phyloP scores from a whole-genome alignment of 2,888 invertebrate genomes.

The Timandra comae region DNA sequence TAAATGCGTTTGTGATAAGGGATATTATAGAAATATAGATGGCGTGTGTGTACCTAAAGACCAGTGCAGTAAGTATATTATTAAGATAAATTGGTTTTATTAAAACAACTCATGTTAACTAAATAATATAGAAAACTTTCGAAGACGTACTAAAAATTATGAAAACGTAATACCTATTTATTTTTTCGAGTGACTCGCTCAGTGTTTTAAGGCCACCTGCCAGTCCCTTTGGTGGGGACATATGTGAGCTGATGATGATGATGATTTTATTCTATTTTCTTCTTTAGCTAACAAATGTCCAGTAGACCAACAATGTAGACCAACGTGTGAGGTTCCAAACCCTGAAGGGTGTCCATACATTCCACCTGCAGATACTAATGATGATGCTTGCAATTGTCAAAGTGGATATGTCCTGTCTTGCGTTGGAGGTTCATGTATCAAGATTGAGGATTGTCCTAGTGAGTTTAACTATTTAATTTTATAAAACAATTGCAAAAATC shows the following conservation, averaged over 20 bases:
- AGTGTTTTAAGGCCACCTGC: too few species aligned
- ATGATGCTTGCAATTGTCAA: conserved; percentile 24
- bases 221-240: too few species aligned
- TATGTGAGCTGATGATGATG: too few species aligned
- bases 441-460: conserved; percentile 25
- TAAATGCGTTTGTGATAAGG: conserved; percentile 30
- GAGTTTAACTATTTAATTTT: too few species aligned
- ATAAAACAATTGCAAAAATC: too few species aligned
- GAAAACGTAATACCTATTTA: too few species aligned
- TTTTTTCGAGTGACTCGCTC: too few species aligned
- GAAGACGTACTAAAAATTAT: too few species aligned
- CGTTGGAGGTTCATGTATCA: conserved; percentile 24
- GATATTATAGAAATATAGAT: conserved; percentile 25
- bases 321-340: conserved; percentile 28
- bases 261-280: too few species aligned
- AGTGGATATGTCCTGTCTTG: conserved; percentile 23
- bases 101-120: too few species aligned
- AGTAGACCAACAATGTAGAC: conserved; percentile 16
- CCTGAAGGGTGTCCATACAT: conserved; percentile 20
- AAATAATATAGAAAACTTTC: too few species aligned
- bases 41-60: conserved; percentile 24
- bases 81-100: too few species aligned
- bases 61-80: conserved; percentile 10
- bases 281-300: conserved; percentile 10
- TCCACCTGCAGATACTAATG: conserved; percentile 11